Evolutionary conservation across 2,113 vertebrate genomes (phyloP).

Genomic region (Caracal caracal): DNA sequence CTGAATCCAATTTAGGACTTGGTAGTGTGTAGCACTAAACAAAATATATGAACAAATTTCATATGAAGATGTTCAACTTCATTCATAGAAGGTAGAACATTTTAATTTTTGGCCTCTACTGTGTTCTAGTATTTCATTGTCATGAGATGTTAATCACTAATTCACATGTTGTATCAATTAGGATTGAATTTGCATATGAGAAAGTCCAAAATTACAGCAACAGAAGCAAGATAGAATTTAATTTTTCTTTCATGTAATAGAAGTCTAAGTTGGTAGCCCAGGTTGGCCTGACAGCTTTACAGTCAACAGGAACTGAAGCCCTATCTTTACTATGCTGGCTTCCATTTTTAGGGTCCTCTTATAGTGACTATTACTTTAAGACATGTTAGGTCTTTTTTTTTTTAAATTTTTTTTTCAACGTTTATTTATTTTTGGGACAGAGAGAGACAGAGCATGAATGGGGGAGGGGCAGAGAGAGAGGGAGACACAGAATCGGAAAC

Average conservation of each 20-base stretch:
- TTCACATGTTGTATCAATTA: background rate
- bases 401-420: too few species aligned
- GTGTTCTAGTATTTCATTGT: slow-evolving; percentile 25
- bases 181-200: background rate
- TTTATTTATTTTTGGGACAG: too few species aligned
- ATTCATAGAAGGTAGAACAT: background rate
- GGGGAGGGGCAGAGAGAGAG: too few species aligned
- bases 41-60: background rate
- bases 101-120: background rate
- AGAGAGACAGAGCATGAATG: too few species aligned
- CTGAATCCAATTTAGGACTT: background rate
- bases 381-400: background rate
- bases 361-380: background rate
- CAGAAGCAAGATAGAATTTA: background rate
- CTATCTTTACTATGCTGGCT: background rate
- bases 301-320: background rate
- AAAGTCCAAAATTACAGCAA: background rate
- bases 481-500: too few species aligned
- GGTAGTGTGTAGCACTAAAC: background rate
- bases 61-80: background rate
- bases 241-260: background rate
- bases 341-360: background rate
- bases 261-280: background rate
- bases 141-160: background rate
- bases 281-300: background rate